Evolutionary conservation across 2,888 invertebrate genomes (phyloP).

Genomic region (Loripinus fragilis): DNA sequence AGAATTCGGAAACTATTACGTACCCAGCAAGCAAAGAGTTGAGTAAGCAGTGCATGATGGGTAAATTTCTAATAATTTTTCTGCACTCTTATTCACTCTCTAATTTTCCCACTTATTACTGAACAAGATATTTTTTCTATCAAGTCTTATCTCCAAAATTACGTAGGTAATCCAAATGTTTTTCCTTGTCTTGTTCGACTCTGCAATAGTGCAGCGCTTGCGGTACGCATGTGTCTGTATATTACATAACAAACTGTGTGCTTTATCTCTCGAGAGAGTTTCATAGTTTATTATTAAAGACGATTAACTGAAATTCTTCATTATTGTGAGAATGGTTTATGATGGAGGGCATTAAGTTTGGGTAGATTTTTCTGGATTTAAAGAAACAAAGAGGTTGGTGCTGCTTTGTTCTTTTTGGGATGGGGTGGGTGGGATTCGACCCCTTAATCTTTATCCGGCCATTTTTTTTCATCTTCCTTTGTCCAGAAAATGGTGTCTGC

Average conservation of each 20-base stretch:
- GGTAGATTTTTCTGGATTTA: not conserved
- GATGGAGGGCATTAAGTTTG: not conserved
- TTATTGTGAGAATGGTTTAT: not conserved
- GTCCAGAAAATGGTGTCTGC: no score
- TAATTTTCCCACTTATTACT: no score
- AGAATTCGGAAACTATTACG: no score
- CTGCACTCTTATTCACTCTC: no score
- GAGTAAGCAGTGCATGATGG: no score
- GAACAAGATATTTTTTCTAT: not conserved
- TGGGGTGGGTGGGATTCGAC: no score
- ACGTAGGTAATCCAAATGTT: conserved; percentile 3
- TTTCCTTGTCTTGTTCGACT: not conserved
- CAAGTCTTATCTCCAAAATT: not conserved
- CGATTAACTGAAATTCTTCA: not conserved
- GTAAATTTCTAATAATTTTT: no score
- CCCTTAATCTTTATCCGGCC: no score
- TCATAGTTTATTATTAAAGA: conserved; percentile 13
- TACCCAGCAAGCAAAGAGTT: no score
- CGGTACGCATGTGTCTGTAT: not conserved
- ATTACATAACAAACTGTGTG: not conserved
- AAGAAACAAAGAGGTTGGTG: not conserved
- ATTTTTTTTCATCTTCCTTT: no score
- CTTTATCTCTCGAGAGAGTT: not conserved
- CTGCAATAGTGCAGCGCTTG: not conserved
- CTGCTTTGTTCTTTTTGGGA: no score